Percentiles rank a stretch among this genome's conserved stretches.
phyloP scores from a whole-genome alignment of 2,797 vertebrate genomes.

The Danio tinwini region DNA sequence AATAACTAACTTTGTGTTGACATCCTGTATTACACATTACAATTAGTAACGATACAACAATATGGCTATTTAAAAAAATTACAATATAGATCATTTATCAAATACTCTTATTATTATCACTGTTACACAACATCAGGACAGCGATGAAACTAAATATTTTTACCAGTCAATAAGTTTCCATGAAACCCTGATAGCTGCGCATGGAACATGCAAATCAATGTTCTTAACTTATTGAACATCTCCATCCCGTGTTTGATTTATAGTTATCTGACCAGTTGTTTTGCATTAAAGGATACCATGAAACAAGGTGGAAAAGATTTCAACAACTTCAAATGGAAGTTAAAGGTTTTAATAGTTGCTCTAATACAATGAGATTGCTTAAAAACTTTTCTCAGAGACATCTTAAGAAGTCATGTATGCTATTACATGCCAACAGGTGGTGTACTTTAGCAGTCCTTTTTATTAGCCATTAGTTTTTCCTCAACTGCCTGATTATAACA shows the following conservation, averaged over 20 bases:
- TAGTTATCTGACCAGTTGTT: conserved; percentile 25
- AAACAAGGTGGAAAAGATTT: not conserved
- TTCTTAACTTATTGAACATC: conserved; percentile 28
- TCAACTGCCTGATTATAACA: conserved; percentile 44
- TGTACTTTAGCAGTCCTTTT: conserved; percentile 77
- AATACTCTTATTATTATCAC: not conserved
- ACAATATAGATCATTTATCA: not conserved
- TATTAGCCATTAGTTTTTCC: conserved; percentile 58
- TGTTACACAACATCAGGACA: conserved; percentile 21
- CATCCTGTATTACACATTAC: not conserved
- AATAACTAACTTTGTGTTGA: too few relatives aligned
- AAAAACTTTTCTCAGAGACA: not conserved
- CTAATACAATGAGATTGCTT: not conserved
- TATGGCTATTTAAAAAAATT: not conserved
- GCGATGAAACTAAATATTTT: conserved; percentile 13
- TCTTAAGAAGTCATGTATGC: conserved; percentile 23
- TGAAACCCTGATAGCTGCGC: conserved; percentile 30
- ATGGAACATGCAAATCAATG: conserved; percentile 48
- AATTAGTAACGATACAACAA: not conserved
- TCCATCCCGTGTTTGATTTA: conserved; percentile 17
- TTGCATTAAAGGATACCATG: conserved; percentile 36
- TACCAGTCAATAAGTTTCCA: conserved; percentile 14
- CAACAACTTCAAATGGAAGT: not conserved
- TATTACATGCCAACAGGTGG: conserved; percentile 81
- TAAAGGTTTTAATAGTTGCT: not conserved